Percentiles rank a stretch among this genome's conserved stretches.
These are phyloP conservation scores for Zosterops lateralis DNA, from an alignment of 2,113 vertebrate species.

Conservation along the genomic window DNA sequence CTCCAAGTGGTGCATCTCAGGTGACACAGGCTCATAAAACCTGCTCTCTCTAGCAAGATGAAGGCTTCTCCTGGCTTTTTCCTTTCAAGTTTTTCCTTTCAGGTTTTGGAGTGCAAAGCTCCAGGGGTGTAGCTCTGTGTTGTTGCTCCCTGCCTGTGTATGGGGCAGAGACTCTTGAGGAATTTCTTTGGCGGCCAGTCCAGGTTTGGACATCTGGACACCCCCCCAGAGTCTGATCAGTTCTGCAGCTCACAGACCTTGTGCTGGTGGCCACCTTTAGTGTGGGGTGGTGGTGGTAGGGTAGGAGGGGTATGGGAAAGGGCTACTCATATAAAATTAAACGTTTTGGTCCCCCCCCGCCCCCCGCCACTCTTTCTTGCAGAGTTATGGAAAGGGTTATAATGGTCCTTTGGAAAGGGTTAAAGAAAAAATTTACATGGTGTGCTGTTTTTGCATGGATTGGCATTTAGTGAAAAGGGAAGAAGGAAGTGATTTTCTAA, in stretches of 20 bases:
- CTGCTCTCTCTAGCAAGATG: neutral
- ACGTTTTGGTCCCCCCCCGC: accelerated
- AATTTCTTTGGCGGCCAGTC: neutral
- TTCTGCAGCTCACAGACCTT: neutral
- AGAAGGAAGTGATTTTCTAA: neutral
- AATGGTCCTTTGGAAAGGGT: neutral
- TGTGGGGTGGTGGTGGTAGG: neutral
- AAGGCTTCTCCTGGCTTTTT: neutral
- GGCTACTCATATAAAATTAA: neutral
- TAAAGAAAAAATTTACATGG: neutral
- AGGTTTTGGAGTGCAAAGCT: neutral
- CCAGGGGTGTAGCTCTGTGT: no score
- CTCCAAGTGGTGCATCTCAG: accelerated
- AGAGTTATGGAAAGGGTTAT: neutral
- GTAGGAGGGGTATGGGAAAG: neutral
- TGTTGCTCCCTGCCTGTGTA: neutral
- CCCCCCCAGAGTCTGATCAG: neutral
- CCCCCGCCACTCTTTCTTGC: accelerated
- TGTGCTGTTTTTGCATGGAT: neutral
- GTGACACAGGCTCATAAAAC: accelerated
- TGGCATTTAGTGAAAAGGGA: neutral
- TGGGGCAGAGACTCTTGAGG: neutral
- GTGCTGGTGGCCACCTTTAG: neutral
- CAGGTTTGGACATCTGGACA: neutral
- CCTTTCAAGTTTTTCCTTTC: neutral